Evolutionary conservation across 1,140 invertebrate genomes (phyloP).

Genomic region (Belonocnema kinseyi): DNA sequence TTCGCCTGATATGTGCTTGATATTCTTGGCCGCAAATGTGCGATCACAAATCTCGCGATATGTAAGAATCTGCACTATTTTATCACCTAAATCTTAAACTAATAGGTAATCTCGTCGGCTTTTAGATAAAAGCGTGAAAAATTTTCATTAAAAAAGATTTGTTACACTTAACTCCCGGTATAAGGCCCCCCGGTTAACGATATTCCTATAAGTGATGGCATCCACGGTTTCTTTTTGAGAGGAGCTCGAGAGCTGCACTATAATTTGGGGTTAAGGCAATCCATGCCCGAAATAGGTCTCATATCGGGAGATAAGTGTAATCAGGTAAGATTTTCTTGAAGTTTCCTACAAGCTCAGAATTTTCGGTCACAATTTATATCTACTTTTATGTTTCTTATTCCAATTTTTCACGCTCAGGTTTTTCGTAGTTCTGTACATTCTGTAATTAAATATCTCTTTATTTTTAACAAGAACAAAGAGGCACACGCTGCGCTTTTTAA

Average conservation of each 20-base stretch:
- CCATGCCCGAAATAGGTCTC: no score
- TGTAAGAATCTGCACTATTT: constrained; percentile 36
- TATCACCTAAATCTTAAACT: constrained; percentile 35
- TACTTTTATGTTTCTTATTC: not conserved
- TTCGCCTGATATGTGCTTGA: constrained; percentile 69
- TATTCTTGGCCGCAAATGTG: constrained; percentile 70
- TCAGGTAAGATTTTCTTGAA: not conserved
- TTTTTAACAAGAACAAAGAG: constrained; percentile 20
- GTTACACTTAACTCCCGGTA: not conserved
- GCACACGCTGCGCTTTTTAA: constrained; percentile 14
- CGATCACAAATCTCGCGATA: constrained; percentile 65
- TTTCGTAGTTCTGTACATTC: not conserved
- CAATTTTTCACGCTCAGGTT: constrained; percentile 20
- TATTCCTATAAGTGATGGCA: no score
- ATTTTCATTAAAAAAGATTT: constrained; percentile 18
- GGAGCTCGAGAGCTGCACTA: no score
- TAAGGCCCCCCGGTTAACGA: no score
- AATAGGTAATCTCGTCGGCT: not conserved
- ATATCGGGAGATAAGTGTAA: not conserved
- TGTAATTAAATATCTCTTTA: constrained; percentile 12
- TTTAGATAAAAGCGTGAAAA: constrained; percentile 18
- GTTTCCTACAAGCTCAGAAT: not conserved
- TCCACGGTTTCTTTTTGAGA: no score
- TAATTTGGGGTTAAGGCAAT: no score
- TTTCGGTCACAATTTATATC: not conserved